Percentiles rank a stretch among this genome's conserved stretches.
Conservation (phyloP, 2,888 invertebrate genomes). For the Ophion slaviceki region DNA sequence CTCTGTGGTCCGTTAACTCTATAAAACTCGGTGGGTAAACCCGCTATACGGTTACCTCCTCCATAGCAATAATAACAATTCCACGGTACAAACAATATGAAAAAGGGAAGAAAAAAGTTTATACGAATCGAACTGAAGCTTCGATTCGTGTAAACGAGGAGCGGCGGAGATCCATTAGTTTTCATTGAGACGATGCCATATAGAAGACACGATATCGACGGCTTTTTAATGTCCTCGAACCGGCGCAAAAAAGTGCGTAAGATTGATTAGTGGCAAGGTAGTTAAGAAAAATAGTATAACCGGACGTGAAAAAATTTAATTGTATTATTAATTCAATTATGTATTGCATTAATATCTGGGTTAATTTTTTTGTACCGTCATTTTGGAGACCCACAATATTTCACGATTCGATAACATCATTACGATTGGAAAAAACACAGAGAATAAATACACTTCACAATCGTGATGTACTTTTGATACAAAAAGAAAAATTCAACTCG, state of each 20-base stretch:
- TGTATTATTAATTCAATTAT: too few species aligned
- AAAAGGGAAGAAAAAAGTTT: conserved; percentile 27
- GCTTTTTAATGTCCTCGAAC: not conserved
- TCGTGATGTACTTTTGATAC: not conserved
- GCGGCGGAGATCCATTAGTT: conserved; percentile 35
- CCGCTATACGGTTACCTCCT: conserved; percentile 16
- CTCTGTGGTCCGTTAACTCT: conserved; percentile 35
- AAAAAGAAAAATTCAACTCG: not conserved
- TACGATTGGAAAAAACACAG: too few species aligned
- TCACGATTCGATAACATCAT: too few species aligned
- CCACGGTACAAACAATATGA: conserved; percentile 19
- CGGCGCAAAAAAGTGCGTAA: not conserved
- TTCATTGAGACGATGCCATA: conserved; percentile 21
- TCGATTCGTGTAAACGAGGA: conserved; percentile 28
- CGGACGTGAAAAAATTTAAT: not conserved
- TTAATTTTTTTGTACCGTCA: too few species aligned
- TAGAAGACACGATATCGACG: not conserved
- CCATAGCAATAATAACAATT: conserved; percentile 50
- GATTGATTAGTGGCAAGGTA: not conserved
- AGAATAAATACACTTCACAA: not conserved
- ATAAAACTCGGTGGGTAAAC: conserved; percentile 42
- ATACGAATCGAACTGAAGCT: not conserved
- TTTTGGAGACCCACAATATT: too few species aligned
- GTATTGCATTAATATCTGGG: too few species aligned
- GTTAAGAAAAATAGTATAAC: not conserved